These are phyloP conservation scores for Brachionus manjavacas DNA, from an alignment of 1,140 invertebrate genomes.

Conservation along the genomic window DNA sequence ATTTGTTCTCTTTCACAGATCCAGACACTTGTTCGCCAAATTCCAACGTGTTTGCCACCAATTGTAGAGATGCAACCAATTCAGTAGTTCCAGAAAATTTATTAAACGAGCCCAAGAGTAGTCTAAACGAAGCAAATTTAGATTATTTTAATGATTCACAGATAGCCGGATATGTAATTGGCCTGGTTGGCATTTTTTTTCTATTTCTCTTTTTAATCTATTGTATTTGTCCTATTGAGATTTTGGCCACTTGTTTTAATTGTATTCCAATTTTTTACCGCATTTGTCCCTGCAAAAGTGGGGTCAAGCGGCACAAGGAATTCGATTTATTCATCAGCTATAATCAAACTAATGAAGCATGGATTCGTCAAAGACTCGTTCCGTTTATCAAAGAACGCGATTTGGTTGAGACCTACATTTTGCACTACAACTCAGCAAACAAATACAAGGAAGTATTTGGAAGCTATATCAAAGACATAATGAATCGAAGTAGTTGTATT, in stretches of 20 bases:
- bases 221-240: constrained; percentile 31
- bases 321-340: constrained; percentile 40
- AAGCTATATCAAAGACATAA: neutral
- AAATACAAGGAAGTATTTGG: constrained; percentile 6
- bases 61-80: neutral
- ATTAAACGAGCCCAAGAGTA: neutral
- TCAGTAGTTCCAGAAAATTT: neutral
- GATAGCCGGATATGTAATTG: constrained; percentile 19
- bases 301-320: neutral
- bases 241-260: constrained; percentile 5
- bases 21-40: neutral
- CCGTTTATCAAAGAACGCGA: neutral
- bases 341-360: constrained; percentile 2
- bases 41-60: neutral
- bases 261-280: constrained; percentile 20
- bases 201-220: neutral
- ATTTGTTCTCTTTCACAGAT: constrained; percentile 14
- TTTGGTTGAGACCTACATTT: neutral
- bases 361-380: neutral
- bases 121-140: neutral
- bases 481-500: constrained; percentile 14
- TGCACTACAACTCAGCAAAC: constrained; percentile 10
- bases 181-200: constrained; percentile 3
- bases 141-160: neutral
- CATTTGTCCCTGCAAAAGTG: constrained; percentile 37